These are phyloP conservation scores for Amazona vittata DNA, from an alignment of 2,113 vertebrate genomes.

Conservation along the genomic window DNA sequence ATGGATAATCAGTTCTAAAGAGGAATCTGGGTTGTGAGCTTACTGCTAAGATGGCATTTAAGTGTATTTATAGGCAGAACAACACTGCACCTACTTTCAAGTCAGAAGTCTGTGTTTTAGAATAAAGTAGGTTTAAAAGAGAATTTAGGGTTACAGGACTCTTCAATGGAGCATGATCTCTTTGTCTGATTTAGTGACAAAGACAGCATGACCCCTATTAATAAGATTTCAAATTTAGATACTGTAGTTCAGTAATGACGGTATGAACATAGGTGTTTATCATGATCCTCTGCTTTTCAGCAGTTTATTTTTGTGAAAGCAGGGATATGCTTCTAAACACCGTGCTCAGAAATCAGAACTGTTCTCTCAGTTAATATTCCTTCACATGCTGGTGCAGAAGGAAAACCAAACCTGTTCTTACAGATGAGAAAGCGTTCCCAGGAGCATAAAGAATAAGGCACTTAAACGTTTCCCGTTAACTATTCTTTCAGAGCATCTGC, in stretches of 20 bases:
- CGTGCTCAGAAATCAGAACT: neutral
- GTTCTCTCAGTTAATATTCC: neutral
- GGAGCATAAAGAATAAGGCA: constrained; percentile 20
- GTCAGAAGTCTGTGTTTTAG: neutral
- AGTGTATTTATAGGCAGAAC: neutral
- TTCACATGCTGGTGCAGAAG: neutral
- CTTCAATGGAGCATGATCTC: neutral
- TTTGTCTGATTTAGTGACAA: neutral
- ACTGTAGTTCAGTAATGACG: neutral
- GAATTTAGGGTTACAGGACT: neutral
- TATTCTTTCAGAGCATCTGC: constrained; percentile 27
- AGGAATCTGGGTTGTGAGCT: neutral
- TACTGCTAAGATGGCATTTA: neutral
- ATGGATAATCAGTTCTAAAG: neutral
- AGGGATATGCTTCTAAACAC: neutral
- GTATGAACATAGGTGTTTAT: neutral
- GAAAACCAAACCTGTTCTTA: constrained; percentile 47
- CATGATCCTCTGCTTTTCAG: neutral
- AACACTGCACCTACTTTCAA: neutral
- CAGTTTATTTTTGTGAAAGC: neutral
- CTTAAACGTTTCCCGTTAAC: constrained; percentile 19
- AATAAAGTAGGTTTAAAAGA: neutral
- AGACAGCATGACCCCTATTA: rapidly evolving
- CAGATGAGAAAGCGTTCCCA: constrained; percentile 26
- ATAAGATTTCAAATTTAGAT: neutral